These are phyloP conservation scores for Drosophila hydei DNA, from an alignment of 1,140 invertebrate genomes.

Conservation along the genomic window DNA sequence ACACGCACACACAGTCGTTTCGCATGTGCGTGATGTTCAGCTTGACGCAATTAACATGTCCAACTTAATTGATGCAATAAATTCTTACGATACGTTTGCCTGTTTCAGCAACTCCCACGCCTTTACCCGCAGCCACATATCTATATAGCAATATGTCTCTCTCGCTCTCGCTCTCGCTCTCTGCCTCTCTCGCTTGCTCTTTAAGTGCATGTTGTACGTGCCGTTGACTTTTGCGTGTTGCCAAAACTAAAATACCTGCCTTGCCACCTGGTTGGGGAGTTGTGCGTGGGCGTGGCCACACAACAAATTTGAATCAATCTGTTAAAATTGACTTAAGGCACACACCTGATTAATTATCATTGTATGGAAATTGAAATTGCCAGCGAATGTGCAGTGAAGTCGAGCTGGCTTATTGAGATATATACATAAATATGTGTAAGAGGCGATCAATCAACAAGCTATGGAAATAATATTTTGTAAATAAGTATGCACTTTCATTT, in stretches of 20 bases:
- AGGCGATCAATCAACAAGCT: too few relatives aligned
- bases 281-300: conserved; percentile 48
- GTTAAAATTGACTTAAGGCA: conserved; percentile 81
- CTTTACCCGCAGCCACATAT: neutral
- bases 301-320: conserved; percentile 82
- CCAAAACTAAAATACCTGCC: conserved; percentile 63
- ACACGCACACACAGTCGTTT: neutral
- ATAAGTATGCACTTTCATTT: too few relatives aligned
- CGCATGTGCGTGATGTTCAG: conserved; percentile 78
- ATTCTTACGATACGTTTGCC: conserved; percentile 64
- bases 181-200: conserved; percentile 4
- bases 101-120: conserved; percentile 11
- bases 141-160: conserved; percentile 1
- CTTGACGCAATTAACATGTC: conserved; percentile 83
- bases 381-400: neutral
- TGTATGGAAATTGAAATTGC: conserved; percentile 59
- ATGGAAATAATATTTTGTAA: neutral
- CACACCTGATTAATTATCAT: conserved; percentile 76
- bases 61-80: conserved; percentile 83
- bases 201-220: conserved; percentile 57
- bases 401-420: neutral
- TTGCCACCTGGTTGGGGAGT: conserved; percentile 42
- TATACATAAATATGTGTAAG: neutral
- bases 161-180: neutral
- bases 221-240: conserved; percentile 75